Evolutionary conservation across 2,113 vertebrate species (phyloP).

Genomic region (Phrynocephalus versicolor): DNA sequence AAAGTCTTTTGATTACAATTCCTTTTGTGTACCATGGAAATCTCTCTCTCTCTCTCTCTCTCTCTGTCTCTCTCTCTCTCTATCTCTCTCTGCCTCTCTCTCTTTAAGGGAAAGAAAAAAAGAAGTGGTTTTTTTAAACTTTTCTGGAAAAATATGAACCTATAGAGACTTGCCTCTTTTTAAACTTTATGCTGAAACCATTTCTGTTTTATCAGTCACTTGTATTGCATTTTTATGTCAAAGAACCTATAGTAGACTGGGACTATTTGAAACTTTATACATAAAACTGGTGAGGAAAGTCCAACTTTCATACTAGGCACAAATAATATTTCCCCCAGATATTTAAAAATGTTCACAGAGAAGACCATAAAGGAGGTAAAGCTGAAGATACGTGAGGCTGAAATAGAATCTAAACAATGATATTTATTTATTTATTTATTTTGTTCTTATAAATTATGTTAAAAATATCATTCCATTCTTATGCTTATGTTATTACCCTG

Average conservation of each 20-base stretch:
- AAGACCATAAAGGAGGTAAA: too few relatives aligned
- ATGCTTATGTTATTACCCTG: too few relatives aligned
- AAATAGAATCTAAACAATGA: conserved; percentile 2
- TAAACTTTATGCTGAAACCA: too few relatives aligned
- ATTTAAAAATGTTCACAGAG: too few relatives aligned
- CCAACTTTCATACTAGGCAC: too few relatives aligned
- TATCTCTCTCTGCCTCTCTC: not conserved
- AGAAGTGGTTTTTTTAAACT: not conserved
- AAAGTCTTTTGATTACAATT: not conserved
- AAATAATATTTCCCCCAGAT: too few relatives aligned
- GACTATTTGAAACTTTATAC: not conserved
- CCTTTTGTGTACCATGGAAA: not conserved
- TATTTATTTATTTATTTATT: not conserved
- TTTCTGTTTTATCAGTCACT: not conserved
- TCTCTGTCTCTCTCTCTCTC: not conserved
- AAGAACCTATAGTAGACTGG: not conserved
- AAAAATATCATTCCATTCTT: too few relatives aligned
- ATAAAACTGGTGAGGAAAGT: not conserved
- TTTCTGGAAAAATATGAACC: too few relatives aligned
- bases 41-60: not conserved
- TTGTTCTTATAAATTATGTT: not conserved
- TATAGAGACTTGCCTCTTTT: not conserved
- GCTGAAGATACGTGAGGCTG: too few relatives aligned
- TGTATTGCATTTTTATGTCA: not conserved
- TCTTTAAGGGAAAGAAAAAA: not conserved